A percentile compares a stretch with the other conserved stretches of the same genome.
phyloP scores from a whole-genome alignment of 2,797 vertebrate genomes.

The Ispidina lecontei region DNA sequence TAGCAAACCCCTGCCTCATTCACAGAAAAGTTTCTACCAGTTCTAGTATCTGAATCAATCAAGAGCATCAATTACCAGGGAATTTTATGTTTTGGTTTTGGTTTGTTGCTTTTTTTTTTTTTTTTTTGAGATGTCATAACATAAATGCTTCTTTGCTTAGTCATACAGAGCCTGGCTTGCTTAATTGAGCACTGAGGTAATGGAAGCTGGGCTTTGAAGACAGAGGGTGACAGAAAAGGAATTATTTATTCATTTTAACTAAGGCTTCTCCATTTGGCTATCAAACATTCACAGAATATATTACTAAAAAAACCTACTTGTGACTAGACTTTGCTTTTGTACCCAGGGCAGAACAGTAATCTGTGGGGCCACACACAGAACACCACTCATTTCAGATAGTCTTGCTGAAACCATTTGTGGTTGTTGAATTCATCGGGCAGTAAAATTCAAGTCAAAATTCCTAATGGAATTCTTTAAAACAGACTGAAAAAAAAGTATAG shows the following conservation, averaged over 20 bases:
- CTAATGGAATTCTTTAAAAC: neutral
- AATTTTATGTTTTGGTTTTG: neutral
- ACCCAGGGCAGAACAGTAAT: neutral
- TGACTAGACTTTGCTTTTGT: neutral
- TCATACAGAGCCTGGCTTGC: neutral
- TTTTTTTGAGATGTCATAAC: neutral
- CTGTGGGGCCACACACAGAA: neutral
- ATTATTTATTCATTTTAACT: neutral
- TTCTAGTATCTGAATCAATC: neutral
- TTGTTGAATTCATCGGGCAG: neutral
- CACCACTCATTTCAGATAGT: neutral
- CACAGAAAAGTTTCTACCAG: neutral
- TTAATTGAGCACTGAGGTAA: neutral
- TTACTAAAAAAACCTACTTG: neutral
- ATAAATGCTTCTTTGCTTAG: neutral
- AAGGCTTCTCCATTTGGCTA: neutral
- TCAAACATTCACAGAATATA: neutral
- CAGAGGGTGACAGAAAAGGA: neutral
- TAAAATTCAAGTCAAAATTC: neutral
- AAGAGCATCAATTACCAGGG: neutral
- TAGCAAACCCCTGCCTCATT: neutral
- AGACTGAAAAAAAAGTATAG: neutral
- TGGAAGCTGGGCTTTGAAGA: slow-evolving; percentile 7
- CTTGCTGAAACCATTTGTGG: neutral
- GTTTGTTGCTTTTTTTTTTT: neutral